Base-by-base conservation (phyloP, 2,888 invertebrate species). In the Zeuzera pyrina region DNA sequence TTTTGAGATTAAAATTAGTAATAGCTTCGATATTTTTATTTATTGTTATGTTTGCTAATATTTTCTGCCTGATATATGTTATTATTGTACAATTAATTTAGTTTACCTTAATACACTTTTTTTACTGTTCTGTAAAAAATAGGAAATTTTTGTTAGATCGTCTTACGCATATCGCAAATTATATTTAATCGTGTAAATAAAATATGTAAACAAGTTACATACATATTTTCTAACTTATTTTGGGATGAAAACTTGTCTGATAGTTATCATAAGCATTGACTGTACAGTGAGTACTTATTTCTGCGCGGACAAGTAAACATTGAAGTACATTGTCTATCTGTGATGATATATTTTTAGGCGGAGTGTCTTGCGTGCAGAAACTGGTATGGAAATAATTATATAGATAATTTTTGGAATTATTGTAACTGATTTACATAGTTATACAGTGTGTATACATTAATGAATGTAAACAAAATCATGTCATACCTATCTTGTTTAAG, bases 251-350 rank as follows among this genome's bases (percentile, higher is more conserved):
- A 49, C 53, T 54, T 49, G 45, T 38, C 37, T 41, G 43, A 45
- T 48, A 56, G 50, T 54, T 68, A 66, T 65, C 64, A 54, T 51
- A 49, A 50, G n/a, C 44, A 37, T 35, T 35, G 30, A 36, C 24
- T 15, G 34, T 31, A 35, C 24, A 21, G 29, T 27, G 27, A 49
- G 46, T 57, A 52, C 51, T 48, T 57, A 52, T 51, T 52, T 47
- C 46, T 62, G 48, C 58, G 52, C 54, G 54, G 47, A 57, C 50
- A 52, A 50, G 34, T 14, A 60, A 72, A 71, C 57, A 46, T 67
- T 64, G 57, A 74, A 79, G 79, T 81, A 81, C 81, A 81, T 71
- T 64, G 67, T 63, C 53, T 62, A 76, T 71, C 81, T 81, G 81
- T 81, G 81, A 81, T 81, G 67, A 70, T 68, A 63, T 72, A 69